Base-by-base conservation (phyloP, 2,113 vertebrate genomes). In the Hipposideros armiger region DNA sequence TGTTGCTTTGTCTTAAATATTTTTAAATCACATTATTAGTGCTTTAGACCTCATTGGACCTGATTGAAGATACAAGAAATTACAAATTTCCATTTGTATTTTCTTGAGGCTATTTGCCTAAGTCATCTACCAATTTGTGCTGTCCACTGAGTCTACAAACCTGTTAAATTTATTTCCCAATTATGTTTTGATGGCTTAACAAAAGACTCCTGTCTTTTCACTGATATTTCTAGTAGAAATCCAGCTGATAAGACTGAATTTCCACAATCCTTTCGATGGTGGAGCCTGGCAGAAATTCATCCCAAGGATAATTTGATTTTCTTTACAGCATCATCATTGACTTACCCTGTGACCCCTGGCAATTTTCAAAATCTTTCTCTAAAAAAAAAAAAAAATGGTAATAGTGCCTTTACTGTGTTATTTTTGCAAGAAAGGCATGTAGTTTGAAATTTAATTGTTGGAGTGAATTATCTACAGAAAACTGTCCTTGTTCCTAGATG, bases 371-470 rank as follows among this genome's bases (percentile, higher is more conserved):
- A 42, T 81, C 28, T 94, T 93, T 67, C 50, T 85, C 32, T 92
- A 50, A 50, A 50, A 50, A 47, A 36, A 36, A 36, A 36, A 91
- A 86, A 90, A 95, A 76, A 22, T 66, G 47, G 5, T 83, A 60
- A 7, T 84, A 76, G 30, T 95, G 24, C 50, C 36, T 95, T 93
- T 26, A 58, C 28, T 24, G 26, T 88, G 32, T 24, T 60, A 32
- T 74, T 64, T 94, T 87, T 74, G 19, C 10, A 26, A 90, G 69
- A 91, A 91, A 95, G 32, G 0, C 77, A 20, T 40, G 9, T 90
- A 42, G 24, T 78, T 93, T 94, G 80, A 95, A 92, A 86, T 96
- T 95, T 94, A 62, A 56, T 74, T 22, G 24, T 96, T 91, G 11
- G n/a, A 77, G 47, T 95, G 36, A 86, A 89, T 90, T 94, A 81